phyloP scores from a whole-genome alignment of 2,113 vertebrate species.

The Pongo pygmaeus region DNA sequence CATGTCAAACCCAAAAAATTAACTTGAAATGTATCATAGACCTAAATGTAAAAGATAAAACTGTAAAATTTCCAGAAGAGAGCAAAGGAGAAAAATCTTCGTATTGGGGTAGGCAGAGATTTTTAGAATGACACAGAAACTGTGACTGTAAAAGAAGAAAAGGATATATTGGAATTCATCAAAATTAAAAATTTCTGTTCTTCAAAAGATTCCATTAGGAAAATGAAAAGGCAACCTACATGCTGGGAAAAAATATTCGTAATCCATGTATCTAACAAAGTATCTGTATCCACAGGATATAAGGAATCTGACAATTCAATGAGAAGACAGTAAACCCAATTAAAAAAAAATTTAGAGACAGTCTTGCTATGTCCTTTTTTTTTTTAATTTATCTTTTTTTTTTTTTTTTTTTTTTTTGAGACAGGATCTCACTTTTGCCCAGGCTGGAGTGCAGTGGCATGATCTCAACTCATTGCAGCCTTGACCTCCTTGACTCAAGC shows the following conservation, averaged over 20 bases:
- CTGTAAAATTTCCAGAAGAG: neutral
- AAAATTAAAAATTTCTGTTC: neutral
- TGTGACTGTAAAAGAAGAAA: neutral
- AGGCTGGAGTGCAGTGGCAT: too few species aligned
- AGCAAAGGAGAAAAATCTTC: neutral
- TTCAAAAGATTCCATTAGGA: neutral
- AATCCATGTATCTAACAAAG: neutral
- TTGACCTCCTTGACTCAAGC: too few species aligned
- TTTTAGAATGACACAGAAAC: slow-evolving; percentile 1
- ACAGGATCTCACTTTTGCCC: too few species aligned
- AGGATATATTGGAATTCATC: neutral
- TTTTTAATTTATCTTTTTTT: too few species aligned
- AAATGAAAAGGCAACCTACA: neutral
- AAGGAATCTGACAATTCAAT: neutral
- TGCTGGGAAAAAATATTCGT: neutral
- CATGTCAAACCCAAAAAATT: neutral
- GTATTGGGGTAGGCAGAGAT: neutral
- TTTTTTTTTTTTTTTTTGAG: too few species aligned
- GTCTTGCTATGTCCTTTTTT: too few species aligned
- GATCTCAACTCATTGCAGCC: too few species aligned
- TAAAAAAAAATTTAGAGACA: neutral
- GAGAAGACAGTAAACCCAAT: neutral
- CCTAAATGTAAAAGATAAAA: neutral
- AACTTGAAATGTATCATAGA: neutral
- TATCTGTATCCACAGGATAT: neutral